Evolutionary conservation across 2,888 invertebrate genomes (phyloP), one percentile per base, ranked within the genome.

Genomic region (Argynnis bischoffii): DNA sequence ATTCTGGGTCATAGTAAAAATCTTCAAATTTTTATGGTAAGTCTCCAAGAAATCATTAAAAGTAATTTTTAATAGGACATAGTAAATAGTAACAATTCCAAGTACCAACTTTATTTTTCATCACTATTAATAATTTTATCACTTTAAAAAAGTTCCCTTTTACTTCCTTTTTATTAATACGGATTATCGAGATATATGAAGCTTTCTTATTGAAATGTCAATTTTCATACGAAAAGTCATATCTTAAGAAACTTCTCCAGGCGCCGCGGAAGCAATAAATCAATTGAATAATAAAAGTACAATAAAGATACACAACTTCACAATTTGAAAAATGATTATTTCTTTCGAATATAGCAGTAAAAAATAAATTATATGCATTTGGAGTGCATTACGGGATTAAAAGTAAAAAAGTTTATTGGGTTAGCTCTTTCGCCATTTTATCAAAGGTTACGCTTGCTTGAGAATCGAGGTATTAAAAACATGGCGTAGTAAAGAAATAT

Each of bases 181-280:
- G 14, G 55, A 21, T 66, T 54, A 60, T 60, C 18, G 50, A 48
- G 47, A 60, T 56, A 57, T 50, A 63, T 53, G 13, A 51, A 66
- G 47, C 41, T 26, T 60, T 50, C 48, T 35, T 71, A 69, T 61
- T 61, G 35, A 56, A 53, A 71, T 64, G 56, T 55, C 56, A 66
- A 65, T 63, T 66, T 71, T 71, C 63, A 50, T 55, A 64, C 55
- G 63, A 69, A 71, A 69, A 69, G 48, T 61, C 55, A 66, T 66
- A 66, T 69, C 70, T 65, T 60, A 66, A 66, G 71, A 55, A 66
- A 56, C 67, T 55, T 64, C 50, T 47, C 21, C 53, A 67, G 54
- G 71, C 71, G 71, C 66, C 69, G 64, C 67, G 71, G 69, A 71
- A 71, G 67, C 53, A 26, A 54, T 71, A 71, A 71, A 71, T 71